A percentile compares a stretch with the other conserved stretches of the same genome.
These are phyloP conservation scores for Arion vulgaris DNA, from an alignment of 1,140 invertebrate genomes.

Conservation along the genomic window DNA sequence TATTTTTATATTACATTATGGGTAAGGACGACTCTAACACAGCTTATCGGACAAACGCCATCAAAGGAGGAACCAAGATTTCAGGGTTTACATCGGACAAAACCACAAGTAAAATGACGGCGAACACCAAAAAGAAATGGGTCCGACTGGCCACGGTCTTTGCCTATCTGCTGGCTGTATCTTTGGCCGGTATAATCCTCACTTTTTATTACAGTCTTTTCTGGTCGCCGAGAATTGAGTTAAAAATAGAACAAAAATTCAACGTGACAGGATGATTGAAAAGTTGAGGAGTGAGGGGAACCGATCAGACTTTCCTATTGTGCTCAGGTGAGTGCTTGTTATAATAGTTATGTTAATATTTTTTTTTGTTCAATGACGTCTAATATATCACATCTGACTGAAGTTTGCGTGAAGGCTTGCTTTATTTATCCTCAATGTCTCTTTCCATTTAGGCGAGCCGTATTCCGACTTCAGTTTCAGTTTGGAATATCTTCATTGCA, in stretches of 20 bases:
- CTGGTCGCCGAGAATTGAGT: slow-evolving; percentile 84
- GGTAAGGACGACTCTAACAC: slow-evolving; percentile 59
- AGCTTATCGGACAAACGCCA: slow-evolving; percentile 51
- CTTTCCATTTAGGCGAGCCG: too few species aligned
- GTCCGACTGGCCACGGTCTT: slow-evolving; percentile 94
- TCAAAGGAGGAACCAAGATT: slow-evolving; percentile 54
- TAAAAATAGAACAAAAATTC: slow-evolving; percentile 36
- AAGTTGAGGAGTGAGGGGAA: too few species aligned
- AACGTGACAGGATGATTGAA: too few species aligned
- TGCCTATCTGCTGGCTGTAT: slow-evolving; percentile 95
- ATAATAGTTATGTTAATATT: too few species aligned
- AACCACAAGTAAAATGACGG: slow-evolving; percentile 65
- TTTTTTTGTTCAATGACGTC: too few species aligned
- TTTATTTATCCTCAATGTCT: too few species aligned
- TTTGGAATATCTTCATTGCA: too few species aligned
- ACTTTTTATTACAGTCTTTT: slow-evolving; percentile 96
- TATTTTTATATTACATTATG: slow-evolving; percentile 45
- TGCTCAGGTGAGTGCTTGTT: too few species aligned
- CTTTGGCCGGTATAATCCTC: slow-evolving; percentile 92
- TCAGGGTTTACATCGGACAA: slow-evolving; percentile 56
- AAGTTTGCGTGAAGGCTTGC: too few species aligned
- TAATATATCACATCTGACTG: too few species aligned
- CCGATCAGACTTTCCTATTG: too few species aligned
- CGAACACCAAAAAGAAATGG: slow-evolving; percentile 74
- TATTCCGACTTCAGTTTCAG: too few species aligned